phyloP scores from a whole-genome alignment of 1,140 invertebrate species.

The Ridgeia piscesae region DNA sequence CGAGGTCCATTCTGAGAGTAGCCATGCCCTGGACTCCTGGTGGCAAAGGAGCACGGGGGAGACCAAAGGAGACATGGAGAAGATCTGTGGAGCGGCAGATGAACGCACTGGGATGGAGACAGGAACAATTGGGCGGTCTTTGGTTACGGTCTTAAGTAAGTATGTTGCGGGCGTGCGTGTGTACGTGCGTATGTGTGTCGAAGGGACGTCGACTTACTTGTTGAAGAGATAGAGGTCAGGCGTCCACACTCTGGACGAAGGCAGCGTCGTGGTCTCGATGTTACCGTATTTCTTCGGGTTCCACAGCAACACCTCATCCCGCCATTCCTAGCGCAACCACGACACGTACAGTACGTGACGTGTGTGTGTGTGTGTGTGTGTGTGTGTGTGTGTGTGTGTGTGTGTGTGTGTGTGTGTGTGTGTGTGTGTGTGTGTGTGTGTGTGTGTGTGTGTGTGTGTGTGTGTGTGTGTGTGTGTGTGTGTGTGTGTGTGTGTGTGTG shows the following conservation, averaged over 20 bases:
- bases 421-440: background rate
- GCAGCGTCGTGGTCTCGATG: conserved; percentile 10
- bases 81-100: no score
- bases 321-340: conserved; percentile 26
- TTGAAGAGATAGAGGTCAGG: conserved; percentile 32
- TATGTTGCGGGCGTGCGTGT: background rate
- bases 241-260: conserved; percentile 24
- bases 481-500: no score
- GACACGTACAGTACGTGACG: background rate
- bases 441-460: no score
- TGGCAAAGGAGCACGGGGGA: no score
- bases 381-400: conserved; percentile 16
- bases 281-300: conserved; percentile 23
- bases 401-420: conserved; percentile 18
- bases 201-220: conserved; percentile 20
- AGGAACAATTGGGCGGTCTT: no score
- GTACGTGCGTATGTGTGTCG: conserved; percentile 10
- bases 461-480: no score
- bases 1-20: no score
- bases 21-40: no score
- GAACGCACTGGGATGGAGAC: no score
- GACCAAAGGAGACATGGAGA: no score
- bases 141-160: no score
- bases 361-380: conserved; percentile 10
- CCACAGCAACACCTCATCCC: conserved; percentile 27